Base-by-base conservation (phyloP, 2,113 vertebrate genomes). In the Ctenodactylus gundi region DNA sequence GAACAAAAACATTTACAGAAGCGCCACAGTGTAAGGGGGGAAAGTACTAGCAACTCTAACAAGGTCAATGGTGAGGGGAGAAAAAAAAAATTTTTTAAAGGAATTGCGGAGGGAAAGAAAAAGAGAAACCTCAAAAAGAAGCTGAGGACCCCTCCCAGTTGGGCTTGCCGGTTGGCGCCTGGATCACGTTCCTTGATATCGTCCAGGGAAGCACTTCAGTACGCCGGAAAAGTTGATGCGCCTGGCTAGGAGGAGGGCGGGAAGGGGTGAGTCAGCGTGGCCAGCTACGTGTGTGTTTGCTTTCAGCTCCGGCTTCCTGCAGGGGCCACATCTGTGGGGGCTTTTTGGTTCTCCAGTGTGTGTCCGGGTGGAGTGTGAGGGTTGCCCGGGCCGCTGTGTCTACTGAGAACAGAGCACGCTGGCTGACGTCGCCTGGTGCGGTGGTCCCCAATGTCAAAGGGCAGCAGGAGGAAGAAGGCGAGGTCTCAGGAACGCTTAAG, bases 1-100 rank as follows among this genome's bases (percentile, higher is more conserved):
- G 98, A 97, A 97, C 97, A 97, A 98, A 98, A 98, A 98, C 98
- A 97, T 98, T 98, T 97, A 97, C 97, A 98, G 98, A 98, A 97
- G 98, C 97, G 97, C 97, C 96, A 87, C 17, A n/a, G 95, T 58
- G 81, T 91, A 31, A 93, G 64, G 98, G 97, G 95, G 70, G 84
- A 96, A 97, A 95, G 95, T 95, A 97, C 98, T 97, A 95, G 98
- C 98, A 97, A 98, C 97, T 98, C 96, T 91, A 98, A 98, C 98
- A 97, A 98, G 98, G 98, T 98, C 98, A 98, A 96, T 96, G 97
- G 96, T 96, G 97, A 98, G 98, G 97, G 78, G 53, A 92, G 85
- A 62, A 97, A 97, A 55, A 92, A 87, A 62, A 97, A 97, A 93
- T 78, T 6, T 53, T 86, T 85, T 97, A 98, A 98, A 98, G 98